phyloP scores from a whole-genome alignment of 2,113 vertebrate species.

The Lophura nycthemera region DNA sequence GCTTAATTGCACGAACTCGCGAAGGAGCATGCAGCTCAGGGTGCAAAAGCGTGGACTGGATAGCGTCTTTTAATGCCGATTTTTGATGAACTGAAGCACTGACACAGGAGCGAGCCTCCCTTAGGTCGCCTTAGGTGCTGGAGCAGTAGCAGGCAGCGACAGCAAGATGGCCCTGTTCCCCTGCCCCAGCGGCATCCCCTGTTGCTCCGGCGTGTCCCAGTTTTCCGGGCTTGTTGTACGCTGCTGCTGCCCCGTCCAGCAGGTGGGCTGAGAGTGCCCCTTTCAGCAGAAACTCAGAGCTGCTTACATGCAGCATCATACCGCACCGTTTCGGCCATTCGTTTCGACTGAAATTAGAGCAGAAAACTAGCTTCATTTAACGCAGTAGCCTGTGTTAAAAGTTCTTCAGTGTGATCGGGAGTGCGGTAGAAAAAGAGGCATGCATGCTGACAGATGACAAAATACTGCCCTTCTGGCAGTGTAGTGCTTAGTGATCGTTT shows the following conservation, averaged over 20 bases:
- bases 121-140: not conserved
- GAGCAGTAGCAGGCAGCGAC: not conserved
- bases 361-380: not conserved
- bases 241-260: not conserved
- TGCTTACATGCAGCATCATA: not conserved
- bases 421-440: not conserved
- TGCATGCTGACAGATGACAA: not conserved
- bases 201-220: not conserved
- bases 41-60: rapidly evolving
- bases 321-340: not conserved
- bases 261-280: not conserved
- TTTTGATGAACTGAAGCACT: not conserved
- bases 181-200: not conserved
- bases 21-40: not conserved
- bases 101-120: not conserved
- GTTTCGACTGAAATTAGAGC: not conserved
- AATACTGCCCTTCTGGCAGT: not conserved
- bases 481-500: not conserved
- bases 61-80: not conserved
- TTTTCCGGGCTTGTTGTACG: not conserved
- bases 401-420: not conserved
- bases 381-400: rapidly evolving
- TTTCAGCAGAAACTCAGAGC: not conserved
- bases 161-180: conserved; percentile 30
- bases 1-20: not conserved